Conservation (phyloP, 2,888 invertebrate genomes). For the Schizotus pectinicornis region DNA sequence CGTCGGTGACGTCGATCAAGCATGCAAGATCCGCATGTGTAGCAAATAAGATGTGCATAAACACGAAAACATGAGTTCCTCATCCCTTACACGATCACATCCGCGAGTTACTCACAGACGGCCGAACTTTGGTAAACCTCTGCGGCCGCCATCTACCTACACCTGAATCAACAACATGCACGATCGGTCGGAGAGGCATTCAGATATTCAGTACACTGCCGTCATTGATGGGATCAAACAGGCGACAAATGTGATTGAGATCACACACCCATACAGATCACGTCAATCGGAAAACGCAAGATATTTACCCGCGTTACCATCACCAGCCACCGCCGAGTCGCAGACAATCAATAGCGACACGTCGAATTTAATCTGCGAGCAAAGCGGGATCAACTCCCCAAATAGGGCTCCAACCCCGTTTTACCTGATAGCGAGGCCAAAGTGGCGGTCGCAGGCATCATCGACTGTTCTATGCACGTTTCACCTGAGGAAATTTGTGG, state of each 20-base stretch:
- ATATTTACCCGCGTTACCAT: constrained; percentile 7
- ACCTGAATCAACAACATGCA: constrained; percentile 42
- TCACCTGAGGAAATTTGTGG: no score
- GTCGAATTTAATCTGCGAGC: neutral
- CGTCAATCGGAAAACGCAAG: constrained; percentile 23
- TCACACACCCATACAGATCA: constrained; percentile 39
- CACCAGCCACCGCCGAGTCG: neutral
- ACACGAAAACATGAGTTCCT: constrained; percentile 11
- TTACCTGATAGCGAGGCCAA: neutral
- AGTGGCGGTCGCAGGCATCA: no score
- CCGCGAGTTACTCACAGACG: constrained; percentile 28
- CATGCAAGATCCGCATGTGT: neutral
- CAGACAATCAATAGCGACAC: neutral
- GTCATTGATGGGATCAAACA: constrained; percentile 44
- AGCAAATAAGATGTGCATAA: constrained; percentile 8
- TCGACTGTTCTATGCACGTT: no score
- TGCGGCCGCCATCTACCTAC: constrained; percentile 18
- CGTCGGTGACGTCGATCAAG: neutral
- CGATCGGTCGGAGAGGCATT: constrained; percentile 41
- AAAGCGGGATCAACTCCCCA: no score
- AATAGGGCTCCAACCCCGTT: neutral
- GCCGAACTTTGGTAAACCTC: constrained; percentile 22
- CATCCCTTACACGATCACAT: constrained; percentile 21
- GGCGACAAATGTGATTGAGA: constrained; percentile 48
- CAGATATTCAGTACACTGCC: constrained; percentile 40